Evolutionary conservation across 2,113 vertebrate genomes (phyloP), one percentile per base, ranked within the genome.

Genomic region (Gavialis gangeticus): DNA sequence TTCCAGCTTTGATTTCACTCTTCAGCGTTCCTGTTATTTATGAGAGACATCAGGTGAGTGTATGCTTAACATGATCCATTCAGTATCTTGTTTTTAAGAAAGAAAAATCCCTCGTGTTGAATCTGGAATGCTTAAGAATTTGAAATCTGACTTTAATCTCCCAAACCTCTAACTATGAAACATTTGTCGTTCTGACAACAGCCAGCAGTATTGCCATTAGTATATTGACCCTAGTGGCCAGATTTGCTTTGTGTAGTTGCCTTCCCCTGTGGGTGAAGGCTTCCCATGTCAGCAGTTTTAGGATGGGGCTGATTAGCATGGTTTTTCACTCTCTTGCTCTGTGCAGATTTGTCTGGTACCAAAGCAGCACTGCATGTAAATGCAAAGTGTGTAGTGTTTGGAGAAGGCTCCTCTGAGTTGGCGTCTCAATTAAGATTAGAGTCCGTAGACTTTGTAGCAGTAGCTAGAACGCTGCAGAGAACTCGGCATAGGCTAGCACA

Each of bases 1-100:
- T 93, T 97, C 63, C 97, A 99, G 99, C 98, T 98, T 97, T 99
- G 98, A 96, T 99, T 87, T 99, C 97, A 2, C 98, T 98, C 85
- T 99, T 99, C 98, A 99, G 98, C 95, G 98, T 98, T 98, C 99
- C 99, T 85, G 98, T 99, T 97, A 93, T 99, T 98, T 99, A 99
- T 96, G 99, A 99, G 97, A 99, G 99, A 88, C 99, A 99, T 97
- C 99, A 99, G 99, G 99, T 99, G 95, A 95, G 97, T 93, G 37
- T 82, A 3, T 46, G 46, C 7, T 88, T 17, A 71, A 79, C 8
- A 22, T 1, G 21, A 22, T 37, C 55, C 5, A 6, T 73, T 80
- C 75, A 75, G 34, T 12, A 57, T 34, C 85, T 57, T 5, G 9
- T 85, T 46, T 46, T 46, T 46, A 46, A 46, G 8, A 9, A 46